phyloP scores from a whole-genome alignment of 2,888 invertebrate species.

The Tinea pellionella region DNA sequence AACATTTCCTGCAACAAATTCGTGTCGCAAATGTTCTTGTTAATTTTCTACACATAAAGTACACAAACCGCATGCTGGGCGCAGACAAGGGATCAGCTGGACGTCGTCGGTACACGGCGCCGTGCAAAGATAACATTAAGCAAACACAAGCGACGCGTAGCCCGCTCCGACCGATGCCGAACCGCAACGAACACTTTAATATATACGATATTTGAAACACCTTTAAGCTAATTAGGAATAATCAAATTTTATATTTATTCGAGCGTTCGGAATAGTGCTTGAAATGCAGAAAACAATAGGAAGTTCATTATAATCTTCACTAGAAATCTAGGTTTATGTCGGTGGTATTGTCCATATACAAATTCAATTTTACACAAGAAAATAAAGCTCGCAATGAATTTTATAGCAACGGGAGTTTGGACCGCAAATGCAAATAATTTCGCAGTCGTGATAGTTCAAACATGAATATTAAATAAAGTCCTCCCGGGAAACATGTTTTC shows the following conservation, averaged over 20 bases:
- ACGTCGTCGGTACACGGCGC: background rate
- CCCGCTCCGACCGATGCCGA: background rate
- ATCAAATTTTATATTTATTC: conserved; percentile 5
- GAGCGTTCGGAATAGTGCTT: background rate
- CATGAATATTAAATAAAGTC: conserved; percentile 14
- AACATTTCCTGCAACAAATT: conserved; percentile 17
- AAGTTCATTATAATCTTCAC: background rate
- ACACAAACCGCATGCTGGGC: conserved; percentile 41
- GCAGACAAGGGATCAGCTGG: conserved; percentile 17
- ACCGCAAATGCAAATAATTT: conserved; percentile 20
- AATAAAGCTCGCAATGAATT: conserved; percentile 40
- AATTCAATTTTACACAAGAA: conserved; percentile 49
- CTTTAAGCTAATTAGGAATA: conserved; percentile 8
- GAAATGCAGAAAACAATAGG: conserved; percentile 6
- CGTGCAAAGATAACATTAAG: background rate
- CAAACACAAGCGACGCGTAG: conserved; percentile 10
- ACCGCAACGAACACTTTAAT: background rate
- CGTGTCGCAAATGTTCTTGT: conserved; percentile 46
- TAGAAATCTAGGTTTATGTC: conserved; percentile 37
- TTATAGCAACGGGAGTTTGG: conserved; percentile 46
- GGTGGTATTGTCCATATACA: conserved; percentile 41
- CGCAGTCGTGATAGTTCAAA: conserved; percentile 13
- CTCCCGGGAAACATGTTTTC: background rate
- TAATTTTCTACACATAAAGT: conserved; percentile 35
- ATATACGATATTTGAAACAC: conserved; percentile 13